These are phyloP conservation scores for Cotesia vestalis DNA, from an alignment of 1,140 invertebrate species.

Conservation along the genomic window DNA sequence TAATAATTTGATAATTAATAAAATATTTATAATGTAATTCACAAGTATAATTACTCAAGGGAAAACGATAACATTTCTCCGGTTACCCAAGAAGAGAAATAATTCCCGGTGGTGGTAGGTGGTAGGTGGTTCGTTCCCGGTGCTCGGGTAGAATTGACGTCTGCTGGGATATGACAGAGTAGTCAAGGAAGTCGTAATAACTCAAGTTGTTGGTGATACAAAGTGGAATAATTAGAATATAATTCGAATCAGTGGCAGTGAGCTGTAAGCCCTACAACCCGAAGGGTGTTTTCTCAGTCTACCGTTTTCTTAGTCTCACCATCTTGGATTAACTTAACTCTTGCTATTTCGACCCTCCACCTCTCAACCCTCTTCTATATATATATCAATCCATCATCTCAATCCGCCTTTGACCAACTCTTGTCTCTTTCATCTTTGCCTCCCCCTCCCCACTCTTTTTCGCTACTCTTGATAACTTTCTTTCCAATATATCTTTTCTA, in stretches of 20 bases:
- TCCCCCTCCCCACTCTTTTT: background rate
- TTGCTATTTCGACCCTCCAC: conserved; percentile 5
- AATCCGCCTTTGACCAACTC: conserved; percentile 23
- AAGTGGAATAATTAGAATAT: conserved; percentile 34
- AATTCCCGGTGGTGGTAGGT: too few relatives aligned
- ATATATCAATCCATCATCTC: conserved; percentile 24
- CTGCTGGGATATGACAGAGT: background rate
- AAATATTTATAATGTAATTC: too few relatives aligned
- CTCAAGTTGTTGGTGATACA: conserved; percentile 19
- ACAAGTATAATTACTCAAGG: conserved; percentile 7
- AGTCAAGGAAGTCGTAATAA: conserved; percentile 1
- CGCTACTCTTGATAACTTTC: conserved; percentile 3
- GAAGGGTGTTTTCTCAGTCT: conserved; percentile 17
- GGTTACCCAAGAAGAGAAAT: background rate
- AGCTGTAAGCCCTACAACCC: conserved; percentile 5
- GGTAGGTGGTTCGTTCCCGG: background rate
- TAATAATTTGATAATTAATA: background rate
- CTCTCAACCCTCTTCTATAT: background rate
- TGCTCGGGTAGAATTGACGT: background rate
- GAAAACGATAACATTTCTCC: conserved; percentile 3
- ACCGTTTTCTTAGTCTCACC: background rate
- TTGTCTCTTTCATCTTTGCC: conserved; percentile 17
- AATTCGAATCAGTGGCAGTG: conserved; percentile 32
- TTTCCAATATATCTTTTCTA: background rate
- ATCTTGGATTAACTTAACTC: conserved; percentile 31